phyloP scores from a whole-genome alignment of 2,113 vertebrate species.

The Pitta sordida region DNA sequence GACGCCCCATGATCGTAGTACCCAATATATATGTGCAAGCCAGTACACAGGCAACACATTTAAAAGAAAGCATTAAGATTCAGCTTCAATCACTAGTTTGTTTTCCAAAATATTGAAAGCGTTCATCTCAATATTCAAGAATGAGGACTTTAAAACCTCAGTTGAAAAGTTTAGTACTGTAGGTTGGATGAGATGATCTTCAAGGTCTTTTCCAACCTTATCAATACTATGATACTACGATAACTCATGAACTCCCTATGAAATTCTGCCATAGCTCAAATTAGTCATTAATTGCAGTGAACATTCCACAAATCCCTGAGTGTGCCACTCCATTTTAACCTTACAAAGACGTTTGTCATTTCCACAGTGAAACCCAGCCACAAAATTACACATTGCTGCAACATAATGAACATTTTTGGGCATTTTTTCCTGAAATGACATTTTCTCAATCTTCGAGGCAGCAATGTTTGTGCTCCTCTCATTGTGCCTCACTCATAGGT shows the following conservation, averaged over 20 bases:
- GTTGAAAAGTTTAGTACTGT: background rate
- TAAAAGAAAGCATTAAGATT: background rate
- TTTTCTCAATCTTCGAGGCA: background rate
- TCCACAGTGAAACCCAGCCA: accelerated
- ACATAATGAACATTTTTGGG: background rate
- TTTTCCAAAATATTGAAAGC: background rate
- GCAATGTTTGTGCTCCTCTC: background rate
- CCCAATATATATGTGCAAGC: background rate
- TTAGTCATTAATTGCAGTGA: background rate
- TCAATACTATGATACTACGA: too few relatives aligned
- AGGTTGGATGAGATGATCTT: too few relatives aligned
- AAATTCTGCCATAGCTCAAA: background rate
- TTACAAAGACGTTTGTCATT: background rate
- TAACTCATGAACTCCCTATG: background rate
- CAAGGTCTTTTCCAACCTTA: too few relatives aligned
- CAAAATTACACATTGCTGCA: background rate
- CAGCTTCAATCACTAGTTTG: background rate
- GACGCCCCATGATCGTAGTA: too few relatives aligned
- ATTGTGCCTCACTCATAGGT: too few relatives aligned
- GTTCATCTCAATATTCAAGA: background rate
- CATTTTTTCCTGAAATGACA: background rate
- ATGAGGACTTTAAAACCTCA: background rate
- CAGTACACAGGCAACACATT: background rate
- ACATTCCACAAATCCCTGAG: accelerated
- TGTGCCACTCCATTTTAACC: background rate